Evolutionary conservation across 2,888 invertebrate genomes (phyloP), one percentile per base, ranked within the genome.

Genomic region (Platycnemis pennipes): DNA sequence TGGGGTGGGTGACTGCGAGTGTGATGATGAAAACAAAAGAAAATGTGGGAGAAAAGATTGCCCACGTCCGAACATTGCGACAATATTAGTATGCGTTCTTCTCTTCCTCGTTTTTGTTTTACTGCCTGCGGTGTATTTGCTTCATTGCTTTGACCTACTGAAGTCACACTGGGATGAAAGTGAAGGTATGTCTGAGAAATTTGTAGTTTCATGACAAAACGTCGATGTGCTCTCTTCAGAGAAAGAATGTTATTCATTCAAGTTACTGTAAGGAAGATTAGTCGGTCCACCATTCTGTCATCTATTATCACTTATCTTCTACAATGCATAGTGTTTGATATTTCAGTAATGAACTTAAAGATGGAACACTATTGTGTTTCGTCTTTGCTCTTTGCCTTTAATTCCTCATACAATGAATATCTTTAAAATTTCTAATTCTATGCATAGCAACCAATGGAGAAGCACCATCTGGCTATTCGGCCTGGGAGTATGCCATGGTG

Each of bases 41-140:
- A 91, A 91, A 63, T 91, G 69, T 44, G 63, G 91, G 37, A 91
- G 56, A 44, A 89, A 89, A 45, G 63, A 91, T 63, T 91, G 56
- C 63, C 63, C 91, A n/a, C 91, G 96, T 95, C 96, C 96, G 95
- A 96, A 96, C 95, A 95, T 96, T 94, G 95, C 96, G 94, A 96
- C 95, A 19, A 95, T 96, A 94, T 94, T 96, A 94, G 95, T 96
- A 94, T 95, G 96, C 42, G 95, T 96, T 53, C 95, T 96, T 31
- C 95, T 96, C 87, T 95, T 96, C 95, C 96, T 96, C 95, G 96
- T 96, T 95, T 96, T 96, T 95, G 95, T 96, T 94, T 95, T 96
- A 95, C 96, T 96, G 95, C 96, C 96, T 94, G 95, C 96, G 94
- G 95, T 96, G 94, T 96, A 96, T 95, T 95, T 97, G 94, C 95